Evolutionary conservation across 2,888 invertebrate species (phyloP).

Genomic region (Scelioninae gen. 2): DNA sequence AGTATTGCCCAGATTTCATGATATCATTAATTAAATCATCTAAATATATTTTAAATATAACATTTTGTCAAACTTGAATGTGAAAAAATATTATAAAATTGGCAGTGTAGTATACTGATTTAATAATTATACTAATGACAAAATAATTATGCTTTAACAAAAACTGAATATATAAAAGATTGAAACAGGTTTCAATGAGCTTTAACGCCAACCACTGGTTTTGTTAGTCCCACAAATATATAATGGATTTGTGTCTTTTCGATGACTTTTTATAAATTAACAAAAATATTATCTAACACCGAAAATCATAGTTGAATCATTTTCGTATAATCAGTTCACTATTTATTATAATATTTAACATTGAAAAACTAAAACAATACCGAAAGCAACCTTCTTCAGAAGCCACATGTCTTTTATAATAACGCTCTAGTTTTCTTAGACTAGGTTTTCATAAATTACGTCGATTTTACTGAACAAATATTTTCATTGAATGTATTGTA

Average conservation of each 20-base stretch:
- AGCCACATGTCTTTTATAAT: constrained; percentile 49
- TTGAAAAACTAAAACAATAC: too few species aligned
- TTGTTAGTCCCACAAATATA: constrained; percentile 40
- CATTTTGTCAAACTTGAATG: too few species aligned
- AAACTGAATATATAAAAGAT: constrained; percentile 11
- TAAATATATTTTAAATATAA: too few species aligned
- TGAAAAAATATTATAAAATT: too few species aligned
- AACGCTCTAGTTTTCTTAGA: constrained; percentile 50
- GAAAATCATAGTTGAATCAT: constrained; percentile 22
- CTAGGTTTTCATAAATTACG: constrained; percentile 26
- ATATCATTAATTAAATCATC: too few species aligned
- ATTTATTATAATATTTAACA: too few species aligned
- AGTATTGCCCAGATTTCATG: too few species aligned
- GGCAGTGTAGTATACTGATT: too few species aligned
- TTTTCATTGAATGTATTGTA: constrained; percentile 40
- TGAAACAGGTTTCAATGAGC: constrained; percentile 35
- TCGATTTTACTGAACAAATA: constrained; percentile 1
- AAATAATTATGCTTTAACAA: constrained; percentile 38
- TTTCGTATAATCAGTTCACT: background rate
- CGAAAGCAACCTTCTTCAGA: constrained; percentile 26
- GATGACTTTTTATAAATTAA: too few species aligned
- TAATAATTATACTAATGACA: background rate
- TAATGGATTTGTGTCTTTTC: constrained; percentile 39
- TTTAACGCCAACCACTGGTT: constrained; percentile 46
- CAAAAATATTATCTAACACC: too few species aligned